Evolutionary conservation across 2,888 invertebrate species (phyloP).

Genomic region (Andrena dorsata): DNA sequence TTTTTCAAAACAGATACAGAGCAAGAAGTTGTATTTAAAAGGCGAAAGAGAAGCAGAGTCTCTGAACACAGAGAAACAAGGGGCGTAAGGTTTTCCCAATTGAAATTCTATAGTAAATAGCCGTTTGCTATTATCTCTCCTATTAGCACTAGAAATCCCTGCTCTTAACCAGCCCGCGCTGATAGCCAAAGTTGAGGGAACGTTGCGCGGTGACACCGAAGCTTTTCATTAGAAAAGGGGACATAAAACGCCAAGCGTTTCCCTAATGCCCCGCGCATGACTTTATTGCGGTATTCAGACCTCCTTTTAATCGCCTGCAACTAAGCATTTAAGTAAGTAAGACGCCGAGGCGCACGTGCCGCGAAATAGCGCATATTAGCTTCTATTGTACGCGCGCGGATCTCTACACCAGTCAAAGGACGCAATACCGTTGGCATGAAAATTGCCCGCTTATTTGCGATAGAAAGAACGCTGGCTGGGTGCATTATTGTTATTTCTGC

Average conservation of each 20-base stretch:
- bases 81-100: too few species aligned
- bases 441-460: conserved; percentile 30
- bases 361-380: conserved; percentile 35
- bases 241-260: not conserved
- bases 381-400: conserved; percentile 34
- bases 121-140: too few species aligned
- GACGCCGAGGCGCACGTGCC: conserved; percentile 42
- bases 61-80: too few species aligned
- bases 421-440: conserved; percentile 21
- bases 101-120: too few species aligned
- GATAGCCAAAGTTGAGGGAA: not conserved
- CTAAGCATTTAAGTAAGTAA: conserved; percentile 32
- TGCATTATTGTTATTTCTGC: conserved; percentile 10
- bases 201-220: not conserved
- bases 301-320: conserved; percentile 13
- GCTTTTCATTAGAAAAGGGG: not conserved
- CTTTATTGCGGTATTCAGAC: conserved; percentile 24
- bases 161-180: not conserved
- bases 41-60: too few species aligned
- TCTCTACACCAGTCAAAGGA: conserved; percentile 25
- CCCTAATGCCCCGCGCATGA: not conserved
- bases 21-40: too few species aligned
- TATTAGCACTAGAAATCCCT: too few species aligned
- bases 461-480: conserved; percentile 17
- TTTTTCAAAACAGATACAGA: too few species aligned